phyloP scores from a whole-genome alignment of 2,797 vertebrate genomes.

The Diceros bicornis region DNA sequence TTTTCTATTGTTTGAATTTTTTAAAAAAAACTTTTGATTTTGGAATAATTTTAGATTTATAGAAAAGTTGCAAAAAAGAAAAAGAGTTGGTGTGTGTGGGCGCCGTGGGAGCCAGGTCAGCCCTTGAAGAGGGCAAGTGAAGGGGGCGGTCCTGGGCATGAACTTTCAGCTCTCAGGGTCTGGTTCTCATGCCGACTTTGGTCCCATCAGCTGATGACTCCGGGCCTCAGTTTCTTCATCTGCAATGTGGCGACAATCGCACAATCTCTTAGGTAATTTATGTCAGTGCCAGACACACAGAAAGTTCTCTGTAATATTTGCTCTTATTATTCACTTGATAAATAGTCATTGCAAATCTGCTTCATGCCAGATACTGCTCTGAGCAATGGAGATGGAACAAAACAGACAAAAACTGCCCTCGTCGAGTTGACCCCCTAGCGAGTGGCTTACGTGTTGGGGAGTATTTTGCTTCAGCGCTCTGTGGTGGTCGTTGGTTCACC shows the following conservation, averaged over 20 bases:
- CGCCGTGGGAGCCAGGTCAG: neutral
- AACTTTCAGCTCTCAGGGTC: neutral
- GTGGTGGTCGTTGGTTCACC: neutral
- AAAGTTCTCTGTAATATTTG: conserved; percentile 13
- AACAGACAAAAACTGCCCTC: neutral
- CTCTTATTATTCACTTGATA: neutral
- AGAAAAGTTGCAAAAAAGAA: neutral
- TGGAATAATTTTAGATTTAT: neutral
- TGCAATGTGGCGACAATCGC: neutral
- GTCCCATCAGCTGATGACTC: neutral
- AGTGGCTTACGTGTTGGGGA: neutral
- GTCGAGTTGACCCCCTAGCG: neutral
- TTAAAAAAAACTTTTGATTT: neutral
- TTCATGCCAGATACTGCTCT: neutral
- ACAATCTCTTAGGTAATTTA: neutral
- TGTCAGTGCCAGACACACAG: neutral
- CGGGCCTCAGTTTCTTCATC: neutral
- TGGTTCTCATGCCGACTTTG: neutral
- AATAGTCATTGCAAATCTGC: neutral
- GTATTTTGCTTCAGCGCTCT: neutral
- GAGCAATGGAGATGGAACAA: neutral
- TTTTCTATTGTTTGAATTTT: neutral
- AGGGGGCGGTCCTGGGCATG: neutral
- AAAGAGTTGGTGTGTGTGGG: neutral
- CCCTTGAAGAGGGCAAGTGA: neutral